These are phyloP conservation scores for Orussus abietinus DNA, from an alignment of 1,140 invertebrate species.

Conservation along the genomic window DNA sequence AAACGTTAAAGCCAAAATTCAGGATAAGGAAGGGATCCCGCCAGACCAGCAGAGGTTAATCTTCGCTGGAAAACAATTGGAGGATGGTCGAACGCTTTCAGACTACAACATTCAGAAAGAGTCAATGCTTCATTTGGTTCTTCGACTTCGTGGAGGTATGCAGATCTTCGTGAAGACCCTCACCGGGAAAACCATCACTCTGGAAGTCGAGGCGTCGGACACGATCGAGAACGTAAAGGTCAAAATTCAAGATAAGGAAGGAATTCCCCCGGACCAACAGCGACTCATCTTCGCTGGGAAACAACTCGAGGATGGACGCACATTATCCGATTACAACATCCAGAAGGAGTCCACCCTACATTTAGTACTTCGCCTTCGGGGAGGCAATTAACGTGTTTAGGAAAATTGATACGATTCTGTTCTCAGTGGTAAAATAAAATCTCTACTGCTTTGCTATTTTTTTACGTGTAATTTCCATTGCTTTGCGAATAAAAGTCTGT, in stretches of 20 bases:
- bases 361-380: conserved; percentile 65
- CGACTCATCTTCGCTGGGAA: conserved; percentile 67
- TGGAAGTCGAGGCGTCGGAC: conserved; percentile 71
- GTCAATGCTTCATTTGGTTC: conserved; percentile 68
- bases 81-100: conserved; percentile 61
- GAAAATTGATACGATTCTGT: conserved; percentile 32
- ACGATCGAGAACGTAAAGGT: conserved; percentile 73
- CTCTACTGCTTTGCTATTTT: conserved; percentile 2
- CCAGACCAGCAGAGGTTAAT: conserved; percentile 68
- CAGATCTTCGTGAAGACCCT: conserved; percentile 70
- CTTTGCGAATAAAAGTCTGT: conserved; percentile 1
- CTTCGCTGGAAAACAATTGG: conserved; percentile 68
- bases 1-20: conserved; percentile 73
- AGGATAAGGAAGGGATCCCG: conserved; percentile 67
- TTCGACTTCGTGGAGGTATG: conserved; percentile 66
- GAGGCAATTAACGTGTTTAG: conserved; percentile 35
- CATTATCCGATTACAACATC: conserved; percentile 65
- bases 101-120: conserved; percentile 76
- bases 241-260: conserved; percentile 72
- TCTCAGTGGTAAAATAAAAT: conserved; percentile 59
- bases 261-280: conserved; percentile 64
- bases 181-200: conserved; percentile 71
- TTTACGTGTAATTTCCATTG: too few relatives aligned
- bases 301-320: conserved; percentile 65
- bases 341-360: conserved; percentile 75